phyloP scores from a whole-genome alignment of 2,113 vertebrate species.

The Miniopterus natalensis region DNA sequence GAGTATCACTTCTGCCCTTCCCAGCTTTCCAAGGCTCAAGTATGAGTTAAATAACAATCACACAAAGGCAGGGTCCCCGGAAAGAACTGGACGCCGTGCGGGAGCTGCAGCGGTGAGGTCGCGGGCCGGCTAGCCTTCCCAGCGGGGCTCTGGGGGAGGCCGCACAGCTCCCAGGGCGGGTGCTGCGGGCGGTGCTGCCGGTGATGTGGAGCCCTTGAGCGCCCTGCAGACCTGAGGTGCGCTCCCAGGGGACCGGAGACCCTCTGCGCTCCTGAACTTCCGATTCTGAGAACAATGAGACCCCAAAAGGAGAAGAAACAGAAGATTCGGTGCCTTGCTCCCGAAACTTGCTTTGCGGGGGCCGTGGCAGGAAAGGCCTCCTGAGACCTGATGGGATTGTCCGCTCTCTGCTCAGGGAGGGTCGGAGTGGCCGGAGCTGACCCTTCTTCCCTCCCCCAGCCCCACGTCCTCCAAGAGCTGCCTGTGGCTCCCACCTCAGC shows the following conservation, averaged over 20 bases:
- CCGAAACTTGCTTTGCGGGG: background rate
- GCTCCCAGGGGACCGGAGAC: background rate
- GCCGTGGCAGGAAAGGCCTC: background rate
- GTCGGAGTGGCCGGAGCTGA: background rate
- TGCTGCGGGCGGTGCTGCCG: background rate
- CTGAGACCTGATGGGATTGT: background rate
- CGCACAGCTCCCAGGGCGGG: background rate
- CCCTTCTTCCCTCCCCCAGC: background rate
- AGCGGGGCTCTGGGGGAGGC: background rate
- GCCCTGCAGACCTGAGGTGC: background rate
- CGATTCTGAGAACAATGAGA: background rate
- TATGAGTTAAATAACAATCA: background rate
- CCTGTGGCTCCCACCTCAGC: background rate
- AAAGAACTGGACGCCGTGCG: background rate
- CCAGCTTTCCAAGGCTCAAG: slow-evolving; percentile 23
- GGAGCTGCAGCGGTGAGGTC: background rate
- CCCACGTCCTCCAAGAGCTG: background rate
- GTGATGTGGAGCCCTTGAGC: background rate
- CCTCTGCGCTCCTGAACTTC: background rate
- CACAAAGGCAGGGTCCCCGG: background rate
- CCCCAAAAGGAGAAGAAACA: background rate
- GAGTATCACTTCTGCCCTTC: background rate
- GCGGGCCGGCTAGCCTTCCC: background rate
- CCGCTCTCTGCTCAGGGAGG: background rate
- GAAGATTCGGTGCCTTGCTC: background rate